Conservation (phyloP, 2,113 vertebrate genomes). For the Anseranas semipalmata region DNA sequence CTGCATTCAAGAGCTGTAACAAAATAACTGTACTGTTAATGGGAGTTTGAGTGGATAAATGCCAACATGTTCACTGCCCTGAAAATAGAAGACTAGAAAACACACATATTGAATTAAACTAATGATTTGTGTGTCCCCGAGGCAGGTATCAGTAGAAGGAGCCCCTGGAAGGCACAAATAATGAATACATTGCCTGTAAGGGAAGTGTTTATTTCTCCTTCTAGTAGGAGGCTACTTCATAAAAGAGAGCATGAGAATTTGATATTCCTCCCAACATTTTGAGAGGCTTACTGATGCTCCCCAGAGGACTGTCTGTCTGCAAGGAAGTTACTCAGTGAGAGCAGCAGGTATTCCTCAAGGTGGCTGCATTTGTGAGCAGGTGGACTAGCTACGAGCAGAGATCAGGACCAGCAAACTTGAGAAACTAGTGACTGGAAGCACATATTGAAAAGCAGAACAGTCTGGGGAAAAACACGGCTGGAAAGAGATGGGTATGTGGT, state of each 20-base stretch:
- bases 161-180: background rate
- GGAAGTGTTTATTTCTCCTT: conserved; percentile 37
- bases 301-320: background rate
- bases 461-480: background rate
- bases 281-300: background rate
- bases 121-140: conserved; percentile 8
- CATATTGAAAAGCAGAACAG: background rate
- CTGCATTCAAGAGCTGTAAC: background rate
- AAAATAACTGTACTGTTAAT: background rate
- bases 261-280: background rate
- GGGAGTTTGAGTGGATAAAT: background rate
- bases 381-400: background rate
- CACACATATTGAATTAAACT: background rate
- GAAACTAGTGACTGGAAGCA: background rate
- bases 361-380: background rate
- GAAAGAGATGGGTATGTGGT: background rate
- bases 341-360: background rate
- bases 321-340: background rate
- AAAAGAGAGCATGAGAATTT: background rate
- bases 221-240: background rate
- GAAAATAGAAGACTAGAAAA: background rate
- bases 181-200: background rate
- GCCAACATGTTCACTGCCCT: background rate
- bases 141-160: conserved; percentile 5
- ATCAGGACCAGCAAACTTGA: background rate